Percentiles rank a stretch among this genome's conserved stretches.
Conservation (phyloP, 2,888 invertebrate species). For the Phasia obesa region DNA sequence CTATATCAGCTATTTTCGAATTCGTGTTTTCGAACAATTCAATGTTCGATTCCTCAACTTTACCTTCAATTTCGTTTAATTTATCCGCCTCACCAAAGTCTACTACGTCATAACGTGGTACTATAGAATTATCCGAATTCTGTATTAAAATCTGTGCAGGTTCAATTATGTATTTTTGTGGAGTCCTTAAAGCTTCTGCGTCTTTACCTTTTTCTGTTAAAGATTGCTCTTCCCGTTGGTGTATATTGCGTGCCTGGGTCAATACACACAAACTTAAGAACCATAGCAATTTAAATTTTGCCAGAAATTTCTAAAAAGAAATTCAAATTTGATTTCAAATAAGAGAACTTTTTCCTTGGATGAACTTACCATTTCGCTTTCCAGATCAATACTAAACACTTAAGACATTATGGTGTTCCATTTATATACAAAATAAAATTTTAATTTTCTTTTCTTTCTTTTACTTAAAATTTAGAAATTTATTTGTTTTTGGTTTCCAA, state of each 20-base stretch:
- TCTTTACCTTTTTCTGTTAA: not conserved
- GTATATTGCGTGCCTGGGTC: conserved; percentile 26
- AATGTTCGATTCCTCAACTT: conserved; percentile 1
- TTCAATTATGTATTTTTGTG: conserved; percentile 49
- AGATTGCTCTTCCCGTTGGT: not conserved
- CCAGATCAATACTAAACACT: conserved; percentile 47
- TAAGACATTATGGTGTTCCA: conserved; percentile 35
- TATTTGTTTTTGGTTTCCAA: conserved; percentile 22
- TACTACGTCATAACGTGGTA: conserved; percentile 48
- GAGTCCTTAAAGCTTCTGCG: conserved; percentile 16
- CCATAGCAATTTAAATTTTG: conserved; percentile 33
- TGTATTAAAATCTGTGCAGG: conserved; percentile 28
- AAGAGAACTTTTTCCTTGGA: not conserved
- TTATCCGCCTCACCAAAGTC: conserved; percentile 32
- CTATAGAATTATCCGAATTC: not conserved
- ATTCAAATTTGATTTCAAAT: not conserved
- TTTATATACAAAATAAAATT: conserved; percentile 54
- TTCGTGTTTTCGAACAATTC: not conserved
- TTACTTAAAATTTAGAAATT: not conserved
- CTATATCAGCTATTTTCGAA: too few relatives aligned
- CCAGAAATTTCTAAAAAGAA: conserved; percentile 43
- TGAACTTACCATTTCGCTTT: conserved; percentile 62
- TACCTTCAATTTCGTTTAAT: conserved; percentile 36
- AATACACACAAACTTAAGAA: conserved; percentile 22
- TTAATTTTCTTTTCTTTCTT: conserved; percentile 29